Evolutionary conservation across 1,140 invertebrate genomes (phyloP).

Genomic region (Zaprionus ghesquierei): DNA sequence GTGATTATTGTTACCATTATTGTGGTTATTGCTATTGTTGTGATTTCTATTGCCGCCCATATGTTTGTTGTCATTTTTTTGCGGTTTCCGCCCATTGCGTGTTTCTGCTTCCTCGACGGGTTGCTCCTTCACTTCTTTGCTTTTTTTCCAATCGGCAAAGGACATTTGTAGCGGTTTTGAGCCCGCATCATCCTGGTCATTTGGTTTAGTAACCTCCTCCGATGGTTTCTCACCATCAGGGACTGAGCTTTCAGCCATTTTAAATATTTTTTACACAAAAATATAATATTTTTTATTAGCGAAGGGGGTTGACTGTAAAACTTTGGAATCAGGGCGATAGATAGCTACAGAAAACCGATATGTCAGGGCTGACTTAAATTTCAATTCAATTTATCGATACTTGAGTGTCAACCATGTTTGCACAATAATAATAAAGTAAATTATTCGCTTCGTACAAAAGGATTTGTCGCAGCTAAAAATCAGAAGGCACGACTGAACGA

Average conservation of each 20-base stretch:
- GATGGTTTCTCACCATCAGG: background rate
- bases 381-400: conserved; percentile 3
- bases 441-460: no score
- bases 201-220: background rate
- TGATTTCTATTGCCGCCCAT: conserved; percentile 14
- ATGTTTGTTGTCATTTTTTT: conserved; percentile 19
- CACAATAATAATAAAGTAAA: no score
- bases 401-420: background rate
- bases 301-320: conserved; percentile 7
- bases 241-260: conserved; percentile 38
- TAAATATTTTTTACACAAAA: conserved; percentile 1
- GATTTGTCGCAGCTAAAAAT: no score
- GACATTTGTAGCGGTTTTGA: conserved; percentile 55
- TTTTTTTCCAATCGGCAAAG: conserved; percentile 72
- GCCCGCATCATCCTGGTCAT: background rate
- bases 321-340: conserved; percentile 21
- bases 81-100: conserved; percentile 33
- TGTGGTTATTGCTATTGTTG: conserved; percentile 4
- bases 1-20: conserved; percentile 26
- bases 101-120: background rate
- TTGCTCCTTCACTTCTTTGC: conserved; percentile 43
- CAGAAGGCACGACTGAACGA: no score
- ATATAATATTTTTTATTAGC: conserved; percentile 4
- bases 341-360: background rate
- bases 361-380: conserved; percentile 1